phyloP scores from a whole-genome alignment of 2,797 vertebrate species.

The Loris lydekkerianus region DNA sequence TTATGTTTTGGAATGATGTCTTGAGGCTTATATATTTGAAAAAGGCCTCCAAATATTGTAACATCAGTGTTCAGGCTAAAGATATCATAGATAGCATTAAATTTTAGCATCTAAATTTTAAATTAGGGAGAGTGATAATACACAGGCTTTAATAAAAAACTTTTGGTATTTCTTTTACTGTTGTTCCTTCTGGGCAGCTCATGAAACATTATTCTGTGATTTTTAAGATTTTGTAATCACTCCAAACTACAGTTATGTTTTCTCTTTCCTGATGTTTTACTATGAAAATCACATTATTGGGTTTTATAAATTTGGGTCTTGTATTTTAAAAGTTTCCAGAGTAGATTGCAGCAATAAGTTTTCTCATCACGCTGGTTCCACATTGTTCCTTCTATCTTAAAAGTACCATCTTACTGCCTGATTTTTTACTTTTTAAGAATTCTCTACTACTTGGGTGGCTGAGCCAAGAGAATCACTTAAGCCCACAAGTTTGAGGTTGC shows the following conservation, averaged over 20 bases:
- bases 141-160: background rate
- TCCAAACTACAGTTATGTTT: background rate
- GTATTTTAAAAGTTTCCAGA: background rate
- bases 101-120: slow-evolving; percentile 24
- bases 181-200: background rate
- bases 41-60: background rate
- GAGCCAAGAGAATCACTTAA: too few species aligned
- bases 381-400: background rate
- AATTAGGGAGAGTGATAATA: background rate
- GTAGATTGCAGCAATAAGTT: background rate
- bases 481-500: too few species aligned
- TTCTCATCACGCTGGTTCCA: background rate
- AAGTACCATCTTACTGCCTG: background rate
- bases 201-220: background rate
- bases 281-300: background rate
- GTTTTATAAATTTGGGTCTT: background rate
- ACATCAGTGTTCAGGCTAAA: background rate
- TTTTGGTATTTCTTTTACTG: background rate
- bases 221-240: background rate
- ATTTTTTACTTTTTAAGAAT: background rate
- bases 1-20: background rate
- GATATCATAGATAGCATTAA: background rate
- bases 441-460: too few species aligned
- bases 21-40: slow-evolving; percentile 55
- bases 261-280: background rate